phyloP scores from a whole-genome alignment of 1,140 invertebrate genomes.

The Cherax quadricarinatus region DNA sequence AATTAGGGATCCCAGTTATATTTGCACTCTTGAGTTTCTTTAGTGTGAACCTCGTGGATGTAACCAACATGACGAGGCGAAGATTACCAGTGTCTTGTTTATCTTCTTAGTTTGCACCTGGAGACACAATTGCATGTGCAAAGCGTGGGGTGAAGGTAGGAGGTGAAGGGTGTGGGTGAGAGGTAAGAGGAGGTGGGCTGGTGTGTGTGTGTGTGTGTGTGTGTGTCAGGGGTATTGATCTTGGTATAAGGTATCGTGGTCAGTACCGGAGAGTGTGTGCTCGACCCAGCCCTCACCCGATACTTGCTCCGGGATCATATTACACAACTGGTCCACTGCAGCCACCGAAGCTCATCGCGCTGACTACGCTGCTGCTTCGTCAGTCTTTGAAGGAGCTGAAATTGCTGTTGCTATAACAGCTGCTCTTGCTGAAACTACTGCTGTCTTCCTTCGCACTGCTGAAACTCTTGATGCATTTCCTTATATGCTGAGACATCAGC shows the following conservation, averaged over 20 bases:
- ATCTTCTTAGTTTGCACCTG: no score
- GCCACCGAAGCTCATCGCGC: neutral
- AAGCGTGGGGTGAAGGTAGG: neutral
- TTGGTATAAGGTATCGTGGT: slow-evolving; percentile 36
- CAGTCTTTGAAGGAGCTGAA: no score
- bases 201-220: neutral
- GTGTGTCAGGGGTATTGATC: slow-evolving; percentile 20
- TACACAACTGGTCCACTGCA: neutral
- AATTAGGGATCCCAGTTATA: neutral
- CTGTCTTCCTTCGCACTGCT: no score
- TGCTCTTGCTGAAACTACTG: no score
- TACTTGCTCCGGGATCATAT: neutral
- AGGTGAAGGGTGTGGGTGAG: no score
- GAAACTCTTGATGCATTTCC: no score
- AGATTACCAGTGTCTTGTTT: no score
- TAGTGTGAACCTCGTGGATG: neutral
- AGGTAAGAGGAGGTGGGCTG: no score
- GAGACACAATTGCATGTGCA: no score
- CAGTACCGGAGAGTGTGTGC: slow-evolving; percentile 32
- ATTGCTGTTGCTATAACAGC: no score
- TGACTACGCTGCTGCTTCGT: neutral
- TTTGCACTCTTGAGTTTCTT: neutral
- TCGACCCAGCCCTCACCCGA: neutral
- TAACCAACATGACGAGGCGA: neutral
- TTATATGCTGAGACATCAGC: no score